A percentile compares a stretch with the other conserved stretches of the same genome.
These are phyloP conservation scores for Merluccius polli DNA, from an alignment of 2,797 vertebrate species.

Conservation along the genomic window DNA sequence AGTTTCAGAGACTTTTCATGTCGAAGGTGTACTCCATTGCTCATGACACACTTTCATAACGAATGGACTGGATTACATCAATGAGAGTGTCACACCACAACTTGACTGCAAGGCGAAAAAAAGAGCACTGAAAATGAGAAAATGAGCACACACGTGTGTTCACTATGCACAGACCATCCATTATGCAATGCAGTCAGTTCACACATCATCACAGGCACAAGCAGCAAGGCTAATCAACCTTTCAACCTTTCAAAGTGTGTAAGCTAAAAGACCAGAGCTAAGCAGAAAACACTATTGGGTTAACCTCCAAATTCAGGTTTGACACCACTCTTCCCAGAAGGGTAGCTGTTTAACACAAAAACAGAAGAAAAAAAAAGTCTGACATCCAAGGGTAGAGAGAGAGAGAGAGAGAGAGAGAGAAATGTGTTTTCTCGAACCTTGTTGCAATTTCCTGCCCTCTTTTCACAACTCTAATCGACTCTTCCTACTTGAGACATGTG, in stretches of 20 bases:
- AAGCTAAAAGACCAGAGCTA: neutral
- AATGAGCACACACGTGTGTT: no score
- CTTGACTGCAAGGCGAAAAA: neutral
- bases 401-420: slow-evolving; percentile 33
- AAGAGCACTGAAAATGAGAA: no score
- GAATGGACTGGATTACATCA: neutral
- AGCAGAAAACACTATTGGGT: neutral
- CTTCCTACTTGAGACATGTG: slow-evolving; percentile 67
- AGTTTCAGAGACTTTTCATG: neutral
- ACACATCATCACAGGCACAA: neutral
- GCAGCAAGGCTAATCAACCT: neutral
- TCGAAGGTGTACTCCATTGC: neutral
- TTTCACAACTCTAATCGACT: slow-evolving; percentile 70
- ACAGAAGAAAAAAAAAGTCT: no score
- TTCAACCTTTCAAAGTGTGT: neutral
- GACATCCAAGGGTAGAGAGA: slow-evolving; percentile 13
- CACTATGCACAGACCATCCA: neutral
- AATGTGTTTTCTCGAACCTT: slow-evolving; percentile 51
- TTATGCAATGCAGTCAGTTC: neutral
- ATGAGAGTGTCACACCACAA: neutral
- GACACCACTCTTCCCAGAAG: neutral
- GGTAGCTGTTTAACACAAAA: neutral
- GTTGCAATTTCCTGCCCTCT: slow-evolving; percentile 76
- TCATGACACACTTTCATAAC: neutral
- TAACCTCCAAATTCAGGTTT: neutral